These are phyloP conservation scores for Euura saliciscinereae DNA, from an alignment of 1,140 invertebrate genomes.

Conservation along the genomic window DNA sequence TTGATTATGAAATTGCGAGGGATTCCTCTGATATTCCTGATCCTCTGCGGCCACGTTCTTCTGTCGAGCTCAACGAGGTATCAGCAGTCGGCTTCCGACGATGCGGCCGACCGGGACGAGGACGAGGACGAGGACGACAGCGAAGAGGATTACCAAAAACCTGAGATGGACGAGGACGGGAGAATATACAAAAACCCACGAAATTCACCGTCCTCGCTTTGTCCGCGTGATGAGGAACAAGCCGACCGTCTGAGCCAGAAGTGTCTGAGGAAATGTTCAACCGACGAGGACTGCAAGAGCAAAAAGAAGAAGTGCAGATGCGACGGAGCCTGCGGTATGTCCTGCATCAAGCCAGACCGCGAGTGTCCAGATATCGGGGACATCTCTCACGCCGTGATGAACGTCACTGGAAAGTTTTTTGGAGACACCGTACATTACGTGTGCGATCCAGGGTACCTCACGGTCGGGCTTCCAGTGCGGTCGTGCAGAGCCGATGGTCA, in stretches of 20 bases:
- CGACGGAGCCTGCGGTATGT: slow-evolving; percentile 91
- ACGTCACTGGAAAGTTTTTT: slow-evolving; percentile 72
- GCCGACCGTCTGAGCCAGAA: slow-evolving; percentile 66
- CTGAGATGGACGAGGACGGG: slow-evolving; percentile 66
- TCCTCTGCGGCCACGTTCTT: slow-evolving; percentile 39
- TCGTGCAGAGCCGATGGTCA: slow-evolving; percentile 86
- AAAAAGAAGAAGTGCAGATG: slow-evolving; percentile 91
- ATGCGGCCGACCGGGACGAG: slow-evolving; percentile 56
- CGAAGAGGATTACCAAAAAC: slow-evolving; percentile 63
- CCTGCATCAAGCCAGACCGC: slow-evolving; percentile 89
- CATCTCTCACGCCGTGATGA: slow-evolving; percentile 70
- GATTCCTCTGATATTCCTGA: slow-evolving; percentile 38
- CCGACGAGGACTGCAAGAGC: slow-evolving; percentile 90
- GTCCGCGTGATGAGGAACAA: slow-evolving; percentile 76
- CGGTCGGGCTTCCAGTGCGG: slow-evolving; percentile 80
- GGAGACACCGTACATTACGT: slow-evolving; percentile 76
- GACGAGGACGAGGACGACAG: slow-evolving; percentile 61
- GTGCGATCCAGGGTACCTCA: slow-evolving; percentile 80
- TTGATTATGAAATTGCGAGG: slow-evolving; percentile 45
- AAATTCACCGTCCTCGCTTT: slow-evolving; percentile 77
- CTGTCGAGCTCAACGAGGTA: slow-evolving; percentile 44
- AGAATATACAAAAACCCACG: slow-evolving; percentile 80
- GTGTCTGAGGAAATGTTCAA: slow-evolving; percentile 86
- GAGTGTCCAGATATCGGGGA: slow-evolving; percentile 77
- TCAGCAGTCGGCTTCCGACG: slow-evolving; percentile 42